Percentiles rank a stretch among this genome's conserved stretches.
Conservation (phyloP, 1,140 invertebrate genomes). For the Drosophila subpulchrella region DNA sequence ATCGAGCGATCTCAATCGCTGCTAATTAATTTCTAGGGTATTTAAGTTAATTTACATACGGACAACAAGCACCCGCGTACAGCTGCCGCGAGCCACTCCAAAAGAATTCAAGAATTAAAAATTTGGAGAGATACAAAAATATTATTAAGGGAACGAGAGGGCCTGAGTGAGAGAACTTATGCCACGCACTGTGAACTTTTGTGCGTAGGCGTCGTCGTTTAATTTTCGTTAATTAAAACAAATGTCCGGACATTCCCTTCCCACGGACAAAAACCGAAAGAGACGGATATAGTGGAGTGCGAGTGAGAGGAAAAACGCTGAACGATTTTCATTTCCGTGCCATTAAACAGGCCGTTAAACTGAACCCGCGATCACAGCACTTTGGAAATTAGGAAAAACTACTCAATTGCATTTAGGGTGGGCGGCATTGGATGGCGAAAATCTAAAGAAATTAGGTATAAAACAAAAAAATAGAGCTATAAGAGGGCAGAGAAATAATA, state of each 20-base stretch:
- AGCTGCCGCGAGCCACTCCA: constrained; percentile 26
- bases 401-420: constrained; percentile 30
- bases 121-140: not conserved
- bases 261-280: constrained; percentile 1
- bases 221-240: constrained; percentile 81
- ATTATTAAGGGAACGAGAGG: not conserved
- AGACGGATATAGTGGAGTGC: not conserved
- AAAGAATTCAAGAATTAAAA: not conserved
- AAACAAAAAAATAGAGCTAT: too few relatives aligned
- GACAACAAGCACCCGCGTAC: constrained; percentile 68
- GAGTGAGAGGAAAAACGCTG: constrained; percentile 45
- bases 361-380: constrained; percentile 15
- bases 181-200: constrained; percentile 7
- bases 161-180: constrained; percentile 15
- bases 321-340: constrained; percentile 68
- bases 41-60: constrained; percentile 82
- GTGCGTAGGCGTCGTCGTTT: constrained; percentile 40
- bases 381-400: constrained; percentile 24
- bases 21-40: constrained; percentile 82
- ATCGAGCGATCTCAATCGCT: constrained; percentile 78
- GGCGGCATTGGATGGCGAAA: not conserved
- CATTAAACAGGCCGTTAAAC: constrained; percentile 65
- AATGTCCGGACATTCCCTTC: constrained; percentile 48
- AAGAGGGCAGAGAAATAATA: too few relatives aligned
- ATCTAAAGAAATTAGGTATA: not conserved